Percentiles rank a stretch among this genome's conserved stretches.
phyloP scores from a whole-genome alignment of 2,797 vertebrate species.

The Dromococcyx pavoninus region DNA sequence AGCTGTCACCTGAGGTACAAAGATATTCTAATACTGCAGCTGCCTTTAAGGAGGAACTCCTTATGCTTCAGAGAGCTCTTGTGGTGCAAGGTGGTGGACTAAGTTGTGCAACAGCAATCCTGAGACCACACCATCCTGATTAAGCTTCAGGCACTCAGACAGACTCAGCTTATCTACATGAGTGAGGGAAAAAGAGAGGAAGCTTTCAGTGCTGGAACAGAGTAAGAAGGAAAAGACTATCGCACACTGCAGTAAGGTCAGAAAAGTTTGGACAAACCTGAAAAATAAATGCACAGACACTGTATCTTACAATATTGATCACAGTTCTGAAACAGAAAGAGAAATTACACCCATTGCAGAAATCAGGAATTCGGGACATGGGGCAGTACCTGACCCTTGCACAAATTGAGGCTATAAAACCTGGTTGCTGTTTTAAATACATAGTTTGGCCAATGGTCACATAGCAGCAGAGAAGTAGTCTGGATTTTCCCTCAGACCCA shows the following conservation, averaged over 20 bases:
- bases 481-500: no score
- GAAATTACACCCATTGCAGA: background rate
- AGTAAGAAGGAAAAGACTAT: background rate
- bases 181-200: background rate
- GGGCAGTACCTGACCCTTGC: background rate
- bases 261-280: background rate
- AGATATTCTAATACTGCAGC: background rate
- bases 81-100: background rate
- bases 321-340: background rate
- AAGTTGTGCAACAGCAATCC: background rate
- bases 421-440: no score
- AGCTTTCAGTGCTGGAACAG: background rate
- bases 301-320: background rate
- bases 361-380: background rate
- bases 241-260: background rate
- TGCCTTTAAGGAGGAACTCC: background rate
- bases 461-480: no score
- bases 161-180: background rate
- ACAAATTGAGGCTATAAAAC: background rate
- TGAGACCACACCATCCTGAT: background rate
- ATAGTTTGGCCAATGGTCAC: no score
- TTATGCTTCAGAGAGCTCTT: background rate
- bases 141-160: background rate
- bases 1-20: background rate
- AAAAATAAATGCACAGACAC: background rate